Base-by-base conservation (phyloP, 2,113 vertebrate genomes). In the Tympanuchus pallidicinctus region DNA sequence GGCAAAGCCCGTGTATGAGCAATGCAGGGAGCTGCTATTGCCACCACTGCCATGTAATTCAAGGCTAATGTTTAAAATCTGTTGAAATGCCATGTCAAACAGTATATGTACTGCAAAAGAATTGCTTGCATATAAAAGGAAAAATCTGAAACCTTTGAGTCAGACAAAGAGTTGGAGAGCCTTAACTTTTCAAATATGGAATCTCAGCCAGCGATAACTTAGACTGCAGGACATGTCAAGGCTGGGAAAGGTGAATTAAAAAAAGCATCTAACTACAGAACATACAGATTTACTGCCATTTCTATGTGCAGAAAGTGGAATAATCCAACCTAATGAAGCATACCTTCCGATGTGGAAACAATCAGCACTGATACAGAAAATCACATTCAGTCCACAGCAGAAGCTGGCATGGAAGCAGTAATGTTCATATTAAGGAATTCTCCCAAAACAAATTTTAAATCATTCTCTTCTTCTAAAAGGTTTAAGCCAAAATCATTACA, bases 321-420 rank as follows among this genome's bases (percentile, higher is more conserved):
- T 93, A 95, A 96, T 79, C 77, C 83, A 94, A 93, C 76, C 74
- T 87, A 95, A 96, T 94, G 96, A 96, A 94, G 92, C 59, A 79
- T 94, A 54, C 20, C 79, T 88, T 92, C 74, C 88, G 83, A 95
- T 8, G 66, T 59, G 50, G 89, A 95, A 95, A 94, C 52, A 91
- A 75, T 96, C 77, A 64, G 45, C 57, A 92, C 57, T 91, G 69
- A 83, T 89, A 92, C 48, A 87, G 60, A 91, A 90, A 97, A 75
- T 54, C 40, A 83, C 80, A 78, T 72, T 82, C 97, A 84, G 71
- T 84, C 70, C 90, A 88, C 65, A 40, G 65, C 17, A 96, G 83
- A 94, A 78, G 36, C 61, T 78, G 89, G 65, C 82, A 82, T 77
- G 91, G 78, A 90, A 94, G 89, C 85, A 90, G 57, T 69, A 93